phyloP scores from a whole-genome alignment of 2,797 vertebrate species.

The Schizothorax lantsangensis region DNA sequence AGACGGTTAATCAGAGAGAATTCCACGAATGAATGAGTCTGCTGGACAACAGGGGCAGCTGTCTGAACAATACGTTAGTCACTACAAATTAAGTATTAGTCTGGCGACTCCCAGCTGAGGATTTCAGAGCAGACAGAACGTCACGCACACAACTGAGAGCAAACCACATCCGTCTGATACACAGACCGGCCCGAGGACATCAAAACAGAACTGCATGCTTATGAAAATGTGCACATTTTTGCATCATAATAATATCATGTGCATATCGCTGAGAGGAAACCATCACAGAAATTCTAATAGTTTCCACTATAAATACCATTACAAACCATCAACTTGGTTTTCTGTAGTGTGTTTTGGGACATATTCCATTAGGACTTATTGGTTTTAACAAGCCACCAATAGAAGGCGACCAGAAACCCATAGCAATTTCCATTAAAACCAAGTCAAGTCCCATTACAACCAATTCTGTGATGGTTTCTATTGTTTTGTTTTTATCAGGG shows the following conservation, averaged over 20 bases:
- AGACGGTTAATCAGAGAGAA: slow-evolving; percentile 26
- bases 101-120: slow-evolving; percentile 36
- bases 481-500: too few species aligned
- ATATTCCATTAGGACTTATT: too few species aligned
- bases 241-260: background rate
- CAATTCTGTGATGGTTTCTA: too few species aligned
- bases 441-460: too few species aligned
- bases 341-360: too few species aligned
- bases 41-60: background rate
- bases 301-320: background rate
- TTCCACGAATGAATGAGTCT: background rate
- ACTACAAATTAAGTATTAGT: slow-evolving; percentile 16
- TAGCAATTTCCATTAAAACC: too few species aligned
- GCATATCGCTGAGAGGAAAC: background rate
- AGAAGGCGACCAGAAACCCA: too few species aligned
- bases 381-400: too few species aligned
- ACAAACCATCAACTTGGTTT: too few species aligned
- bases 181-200: background rate
- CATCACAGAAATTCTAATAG: background rate
- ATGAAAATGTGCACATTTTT: background rate
- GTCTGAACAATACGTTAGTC: slow-evolving; percentile 46
- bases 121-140: slow-evolving; percentile 38
- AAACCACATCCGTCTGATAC: background rate
- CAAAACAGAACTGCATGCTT: background rate
- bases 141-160: slow-evolving; percentile 19